Evolutionary conservation across 2,797 vertebrate genomes (phyloP).

Genomic region (Hoplostethus mediterraneus): DNA sequence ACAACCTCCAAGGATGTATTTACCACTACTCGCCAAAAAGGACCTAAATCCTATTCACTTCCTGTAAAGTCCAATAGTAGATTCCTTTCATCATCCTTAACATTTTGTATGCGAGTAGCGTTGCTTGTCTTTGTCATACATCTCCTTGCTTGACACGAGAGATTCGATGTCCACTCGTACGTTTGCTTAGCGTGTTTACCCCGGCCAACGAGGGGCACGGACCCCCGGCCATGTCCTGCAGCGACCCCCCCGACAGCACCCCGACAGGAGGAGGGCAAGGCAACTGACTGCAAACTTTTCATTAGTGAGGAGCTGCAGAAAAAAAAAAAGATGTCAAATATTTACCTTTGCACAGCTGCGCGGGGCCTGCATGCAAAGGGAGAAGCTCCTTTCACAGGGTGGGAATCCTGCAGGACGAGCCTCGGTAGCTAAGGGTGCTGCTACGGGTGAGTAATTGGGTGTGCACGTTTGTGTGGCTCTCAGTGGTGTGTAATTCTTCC

Average conservation of each 20-base stretch:
- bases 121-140: neutral
- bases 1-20: too few relatives aligned
- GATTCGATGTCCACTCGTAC: slow-evolving; percentile 54
- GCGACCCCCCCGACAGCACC: slow-evolving; percentile 36
- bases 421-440: slow-evolving; percentile 41
- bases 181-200: slow-evolving; percentile 48
- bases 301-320: slow-evolving; percentile 67
- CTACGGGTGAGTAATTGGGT: slow-evolving; percentile 32
- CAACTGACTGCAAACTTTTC: slow-evolving; percentile 75
- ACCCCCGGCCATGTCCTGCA: slow-evolving; percentile 49
- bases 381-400: slow-evolving; percentile 48
- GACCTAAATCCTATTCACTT: too few relatives aligned
- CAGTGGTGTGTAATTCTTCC: too few relatives aligned
- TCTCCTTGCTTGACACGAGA: slow-evolving; percentile 9
- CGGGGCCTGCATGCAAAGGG: slow-evolving; percentile 71
- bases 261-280: slow-evolving; percentile 49
- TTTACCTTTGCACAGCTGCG: slow-evolving; percentile 78
- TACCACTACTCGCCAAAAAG: too few relatives aligned
- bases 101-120: too few relatives aligned
- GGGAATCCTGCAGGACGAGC: slow-evolving; percentile 54
- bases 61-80: too few relatives aligned
- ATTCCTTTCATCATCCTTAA: too few relatives aligned
- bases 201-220: slow-evolving; percentile 40
- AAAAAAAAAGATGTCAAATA: slow-evolving; percentile 77
- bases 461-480: too few relatives aligned